A percentile compares a stretch with the other conserved stretches of the same genome.
Conservation (phyloP, 2,113 vertebrate genomes). For the Bubo bubo region DNA sequence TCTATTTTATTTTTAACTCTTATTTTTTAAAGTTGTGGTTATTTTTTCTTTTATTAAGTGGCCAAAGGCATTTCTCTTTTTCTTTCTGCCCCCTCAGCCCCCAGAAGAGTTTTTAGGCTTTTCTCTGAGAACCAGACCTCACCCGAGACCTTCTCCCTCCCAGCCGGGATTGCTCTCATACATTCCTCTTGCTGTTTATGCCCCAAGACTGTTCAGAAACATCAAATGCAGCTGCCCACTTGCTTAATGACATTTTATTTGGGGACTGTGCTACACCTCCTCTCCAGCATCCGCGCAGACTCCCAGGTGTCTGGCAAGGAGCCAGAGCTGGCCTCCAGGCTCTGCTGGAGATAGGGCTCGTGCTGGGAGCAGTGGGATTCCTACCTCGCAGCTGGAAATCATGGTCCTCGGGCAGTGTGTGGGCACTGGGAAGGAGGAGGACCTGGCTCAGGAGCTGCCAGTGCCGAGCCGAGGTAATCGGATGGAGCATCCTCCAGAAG, state of each 20-base stretch:
- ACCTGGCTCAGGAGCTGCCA: background rate
- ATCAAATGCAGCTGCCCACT: background rate
- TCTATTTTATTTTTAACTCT: slow-evolving; percentile 58
- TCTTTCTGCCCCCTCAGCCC: background rate
- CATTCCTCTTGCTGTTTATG: slow-evolving; percentile 31
- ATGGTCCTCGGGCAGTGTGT: fast-evolving
- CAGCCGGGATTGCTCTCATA: background rate
- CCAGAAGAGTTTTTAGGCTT: background rate
- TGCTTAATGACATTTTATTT: background rate
- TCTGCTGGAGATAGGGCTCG: background rate
- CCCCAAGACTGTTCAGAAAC: background rate
- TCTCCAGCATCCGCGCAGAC: background rate
- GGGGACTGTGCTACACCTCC: background rate
- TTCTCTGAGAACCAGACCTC: slow-evolving; percentile 44
- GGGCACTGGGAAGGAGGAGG: background rate
- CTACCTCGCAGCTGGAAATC: background rate
- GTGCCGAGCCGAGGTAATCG: fast-evolving
- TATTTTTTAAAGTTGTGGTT: slow-evolving; percentile 27
- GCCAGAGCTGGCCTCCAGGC: background rate
- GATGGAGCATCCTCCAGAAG: background rate
- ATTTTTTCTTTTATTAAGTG: slow-evolving; percentile 27
- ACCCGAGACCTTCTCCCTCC: background rate
- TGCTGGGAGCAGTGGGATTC: background rate
- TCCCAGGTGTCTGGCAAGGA: background rate
- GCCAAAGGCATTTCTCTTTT: slow-evolving; percentile 2